These are phyloP conservation scores for Cairina moschata DNA, from an alignment of 2,113 vertebrate genomes.

Conservation along the genomic window DNA sequence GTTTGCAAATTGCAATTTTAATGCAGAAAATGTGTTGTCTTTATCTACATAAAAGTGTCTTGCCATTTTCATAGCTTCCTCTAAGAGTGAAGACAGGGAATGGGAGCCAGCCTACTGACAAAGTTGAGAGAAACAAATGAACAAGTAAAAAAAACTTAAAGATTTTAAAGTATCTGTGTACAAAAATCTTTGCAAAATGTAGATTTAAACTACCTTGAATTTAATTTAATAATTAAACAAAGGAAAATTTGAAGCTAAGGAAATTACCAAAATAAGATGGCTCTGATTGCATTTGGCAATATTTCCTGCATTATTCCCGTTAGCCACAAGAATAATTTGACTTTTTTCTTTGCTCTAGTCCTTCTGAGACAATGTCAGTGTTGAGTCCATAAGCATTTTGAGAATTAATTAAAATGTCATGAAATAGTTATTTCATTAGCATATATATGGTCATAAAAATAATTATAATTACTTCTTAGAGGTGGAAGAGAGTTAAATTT, in stretches of 20 bases:
- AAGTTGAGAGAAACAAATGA: not conserved
- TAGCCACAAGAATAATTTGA: not conserved
- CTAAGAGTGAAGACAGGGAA: not conserved
- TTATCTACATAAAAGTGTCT: not conserved
- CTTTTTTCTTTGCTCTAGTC: not conserved
- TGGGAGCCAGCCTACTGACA: not conserved
- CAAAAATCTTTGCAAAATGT: not conserved
- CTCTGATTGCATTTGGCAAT: not conserved
- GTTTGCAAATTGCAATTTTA: not conserved
- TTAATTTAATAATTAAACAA: not conserved
- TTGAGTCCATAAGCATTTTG: constrained; percentile 26
- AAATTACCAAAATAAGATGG: not conserved
- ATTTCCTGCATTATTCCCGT: not conserved
- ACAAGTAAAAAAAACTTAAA: not conserved
- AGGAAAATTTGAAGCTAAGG: not conserved
- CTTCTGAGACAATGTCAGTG: not conserved
- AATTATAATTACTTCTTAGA: constrained; percentile 61
- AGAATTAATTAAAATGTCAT: constrained; percentile 68
- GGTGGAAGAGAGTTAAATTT: constrained; percentile 56
- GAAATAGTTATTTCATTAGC: constrained; percentile 56
- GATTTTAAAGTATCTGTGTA: not conserved
- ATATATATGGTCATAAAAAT: constrained; percentile 49
- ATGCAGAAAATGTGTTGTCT: not conserved
- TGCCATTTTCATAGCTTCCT: not conserved
- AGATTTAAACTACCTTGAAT: not conserved